Percentiles rank a stretch among this genome's conserved stretches.
These are phyloP conservation scores for Ptilorrhoa leucosticta DNA, from an alignment of 2,113 vertebrate species.

Conservation along the genomic window DNA sequence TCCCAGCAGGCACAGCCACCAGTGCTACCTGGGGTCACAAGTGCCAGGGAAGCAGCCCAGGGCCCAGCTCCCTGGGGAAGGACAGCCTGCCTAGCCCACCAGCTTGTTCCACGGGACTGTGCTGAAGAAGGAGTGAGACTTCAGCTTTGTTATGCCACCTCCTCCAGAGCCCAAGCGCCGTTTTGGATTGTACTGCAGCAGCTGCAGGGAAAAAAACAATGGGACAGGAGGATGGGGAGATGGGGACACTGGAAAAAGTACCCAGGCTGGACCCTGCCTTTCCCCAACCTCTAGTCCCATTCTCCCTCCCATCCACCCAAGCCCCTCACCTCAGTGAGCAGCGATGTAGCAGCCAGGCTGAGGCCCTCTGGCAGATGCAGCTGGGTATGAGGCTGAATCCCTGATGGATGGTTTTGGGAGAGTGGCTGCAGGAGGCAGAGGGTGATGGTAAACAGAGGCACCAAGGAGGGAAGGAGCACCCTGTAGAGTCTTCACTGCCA, in stretches of 20 bases:
- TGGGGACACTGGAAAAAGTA: background rate
- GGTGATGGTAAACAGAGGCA: background rate
- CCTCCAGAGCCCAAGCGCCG: slow-evolving; percentile 83
- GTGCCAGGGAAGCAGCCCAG: background rate
- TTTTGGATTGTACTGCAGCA: slow-evolving; percentile 86
- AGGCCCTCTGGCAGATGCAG: slow-evolving; percentile 86
- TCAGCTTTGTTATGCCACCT: slow-evolving; percentile 84
- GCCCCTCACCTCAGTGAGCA: slow-evolving; percentile 86
- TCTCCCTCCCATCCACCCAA: background rate
- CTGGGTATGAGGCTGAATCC: slow-evolving; percentile 89
- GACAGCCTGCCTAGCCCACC: slow-evolving; percentile 65
- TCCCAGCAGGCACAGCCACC: background rate
- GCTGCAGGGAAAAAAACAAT: slow-evolving; percentile 64
- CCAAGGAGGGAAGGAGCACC: background rate
- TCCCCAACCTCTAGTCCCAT: background rate
- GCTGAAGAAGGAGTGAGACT: slow-evolving; percentile 92
- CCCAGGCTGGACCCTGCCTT: background rate
- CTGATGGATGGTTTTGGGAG: slow-evolving; percentile 86
- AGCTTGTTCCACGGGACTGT: slow-evolving; percentile 84
- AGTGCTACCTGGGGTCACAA: background rate
- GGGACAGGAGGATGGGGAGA: background rate
- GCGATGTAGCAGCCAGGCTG: slow-evolving; percentile 82
- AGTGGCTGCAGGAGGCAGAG: slow-evolving; percentile 78
- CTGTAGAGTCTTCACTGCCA: background rate
- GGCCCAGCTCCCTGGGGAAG: background rate